Base-by-base conservation (phyloP, 2,888 invertebrate species). In the Torymus aiolomorphi region DNA sequence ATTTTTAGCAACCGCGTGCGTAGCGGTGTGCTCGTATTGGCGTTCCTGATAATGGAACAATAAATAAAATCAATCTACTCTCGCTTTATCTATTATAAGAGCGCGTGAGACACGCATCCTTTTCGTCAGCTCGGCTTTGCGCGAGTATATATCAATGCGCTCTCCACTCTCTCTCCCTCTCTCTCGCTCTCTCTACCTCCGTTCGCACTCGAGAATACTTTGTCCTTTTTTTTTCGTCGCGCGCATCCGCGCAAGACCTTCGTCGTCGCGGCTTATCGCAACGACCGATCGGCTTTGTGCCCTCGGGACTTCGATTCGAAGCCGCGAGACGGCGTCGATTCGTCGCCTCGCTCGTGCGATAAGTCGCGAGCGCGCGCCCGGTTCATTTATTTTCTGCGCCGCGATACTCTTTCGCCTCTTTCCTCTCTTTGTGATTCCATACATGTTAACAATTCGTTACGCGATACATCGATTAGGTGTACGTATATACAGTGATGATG, bases 1-100 rank as follows among this genome's bases (percentile, higher is more conserved):
- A 4, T 31, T 63, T 20, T 31, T 4, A 42, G 42, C 42, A 42
- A 42, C 66, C 75, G 56, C 66, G 65, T 74, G 54, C 67, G 73
- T 42, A 70, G 74, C 74, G 80, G 65, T 20, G 66, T 31, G 59
- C 42, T 10, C 8, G 8, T 42, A 42, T 42, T 42, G 70, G 78
- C 81, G 81, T 81, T 81, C 73, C 81, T 72, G 49, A 79, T 70
- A 79, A 76, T 66, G 86, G 88, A 89, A 89, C 88, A 89, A 90
- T 89, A 89, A 90, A 89, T 90, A 89, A 89, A 89, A 88, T 88
- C 88, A 88, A 89, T 87, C 89, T 89, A 89, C 87, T 86, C 85
- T 88, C 85, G 84, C 86, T 76, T 69, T 63, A 63, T 57, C 76
- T 78, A 78, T 42, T 42, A 42, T 42, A 83, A 85, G 83, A 84